phyloP scores from a whole-genome alignment of 2,797 vertebrate species.

The Rhyacichthys aspro region DNA sequence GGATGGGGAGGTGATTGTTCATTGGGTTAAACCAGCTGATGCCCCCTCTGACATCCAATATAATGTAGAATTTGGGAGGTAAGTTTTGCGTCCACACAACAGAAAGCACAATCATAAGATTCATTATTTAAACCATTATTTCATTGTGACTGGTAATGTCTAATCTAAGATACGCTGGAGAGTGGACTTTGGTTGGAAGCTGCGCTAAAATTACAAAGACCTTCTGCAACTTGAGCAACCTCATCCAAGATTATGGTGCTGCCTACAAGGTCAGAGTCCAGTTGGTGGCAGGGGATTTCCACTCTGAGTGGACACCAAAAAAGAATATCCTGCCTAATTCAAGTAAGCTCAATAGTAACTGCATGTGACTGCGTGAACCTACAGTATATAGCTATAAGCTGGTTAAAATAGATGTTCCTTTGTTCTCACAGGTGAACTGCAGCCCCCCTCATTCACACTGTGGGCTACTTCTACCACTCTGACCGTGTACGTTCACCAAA shows the following conservation, averaged over 20 bases:
- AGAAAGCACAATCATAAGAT: not conserved
- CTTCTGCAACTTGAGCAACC: slow-evolving; percentile 56
- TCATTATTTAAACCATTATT: not conserved
- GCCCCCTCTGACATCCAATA: slow-evolving; percentile 44
- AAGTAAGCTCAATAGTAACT: slow-evolving; percentile 55
- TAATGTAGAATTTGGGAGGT: slow-evolving; percentile 69
- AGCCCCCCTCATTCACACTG: slow-evolving; percentile 71
- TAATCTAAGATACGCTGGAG: slow-evolving; percentile 5
- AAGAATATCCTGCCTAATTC: slow-evolving; percentile 26
- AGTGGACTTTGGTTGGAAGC: slow-evolving; percentile 28
- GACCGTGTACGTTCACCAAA: slow-evolving; percentile 62
- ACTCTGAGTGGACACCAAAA: not conserved
- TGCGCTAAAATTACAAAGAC: slow-evolving; percentile 44
- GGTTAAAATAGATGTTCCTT: not conserved
- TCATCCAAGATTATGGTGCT: accelerated
- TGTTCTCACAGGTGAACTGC: slow-evolving; percentile 58
- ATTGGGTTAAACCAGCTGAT: slow-evolving; percentile 59
- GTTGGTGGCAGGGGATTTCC: slow-evolving; percentile 10
- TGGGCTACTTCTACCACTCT: slow-evolving; percentile 62
- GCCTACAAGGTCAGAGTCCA: slow-evolving; percentile 62
- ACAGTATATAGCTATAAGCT: accelerated
- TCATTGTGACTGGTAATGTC: slow-evolving; percentile 8
- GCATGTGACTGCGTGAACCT: not conserved
- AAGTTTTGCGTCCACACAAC: slow-evolving; percentile 34
- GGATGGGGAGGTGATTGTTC: slow-evolving; percentile 64